A percentile compares a stretch with the other conserved stretches of the same genome.
Conservation (phyloP, 1,140 invertebrate species). For the Nautilus pompilius region DNA sequence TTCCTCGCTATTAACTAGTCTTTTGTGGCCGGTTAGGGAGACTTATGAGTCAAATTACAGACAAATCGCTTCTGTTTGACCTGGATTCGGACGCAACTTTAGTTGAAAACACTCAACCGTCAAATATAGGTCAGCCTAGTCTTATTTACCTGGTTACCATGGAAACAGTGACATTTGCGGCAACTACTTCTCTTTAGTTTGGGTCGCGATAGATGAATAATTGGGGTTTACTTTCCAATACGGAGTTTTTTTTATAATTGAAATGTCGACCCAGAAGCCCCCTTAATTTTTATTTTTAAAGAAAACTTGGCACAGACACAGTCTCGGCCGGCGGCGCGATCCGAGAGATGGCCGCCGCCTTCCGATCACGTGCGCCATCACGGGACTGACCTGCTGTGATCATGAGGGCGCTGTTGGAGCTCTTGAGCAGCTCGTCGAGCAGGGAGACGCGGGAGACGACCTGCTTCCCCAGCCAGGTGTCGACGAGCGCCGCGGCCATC, state of each 20-base stretch:
- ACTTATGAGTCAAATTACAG: no score
- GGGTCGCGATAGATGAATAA: background rate
- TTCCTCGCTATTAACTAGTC: no score
- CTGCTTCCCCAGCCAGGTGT: slow-evolving; percentile 43
- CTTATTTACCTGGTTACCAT: no score
- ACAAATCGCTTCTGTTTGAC: no score
- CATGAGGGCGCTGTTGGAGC: slow-evolving; percentile 37
- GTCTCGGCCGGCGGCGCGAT: background rate
- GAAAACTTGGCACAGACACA: background rate
- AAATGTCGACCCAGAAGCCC: background rate
- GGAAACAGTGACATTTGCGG: no score
- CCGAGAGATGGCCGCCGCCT: background rate
- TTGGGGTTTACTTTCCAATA: background rate
- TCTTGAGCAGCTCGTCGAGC: slow-evolving; percentile 40
- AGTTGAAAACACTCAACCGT: no score
- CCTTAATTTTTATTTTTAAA: background rate
- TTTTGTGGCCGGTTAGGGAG: no score
- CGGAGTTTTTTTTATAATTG: background rate
- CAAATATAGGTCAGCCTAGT: no score
- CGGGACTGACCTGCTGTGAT: slow-evolving; percentile 39
- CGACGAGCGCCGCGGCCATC: slow-evolving; percentile 35
- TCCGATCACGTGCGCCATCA: background rate
- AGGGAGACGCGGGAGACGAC: slow-evolving; percentile 22
- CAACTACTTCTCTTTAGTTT: no score
- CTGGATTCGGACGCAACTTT: no score